Evolutionary conservation across 2,113 vertebrate species (phyloP).

Genomic region (Myotis brandtii): DNA sequence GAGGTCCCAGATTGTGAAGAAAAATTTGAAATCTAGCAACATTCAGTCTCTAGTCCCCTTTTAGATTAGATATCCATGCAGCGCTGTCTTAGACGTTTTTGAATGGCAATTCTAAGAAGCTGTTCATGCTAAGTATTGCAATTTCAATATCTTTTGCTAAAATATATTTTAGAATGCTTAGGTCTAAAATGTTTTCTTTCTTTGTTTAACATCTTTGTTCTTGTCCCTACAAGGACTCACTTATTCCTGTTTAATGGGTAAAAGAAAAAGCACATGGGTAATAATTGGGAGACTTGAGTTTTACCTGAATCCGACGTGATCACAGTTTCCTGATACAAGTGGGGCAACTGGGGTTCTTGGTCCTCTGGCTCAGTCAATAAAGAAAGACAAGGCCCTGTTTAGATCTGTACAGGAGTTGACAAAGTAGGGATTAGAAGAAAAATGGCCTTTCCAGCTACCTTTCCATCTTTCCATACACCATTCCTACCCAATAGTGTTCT

Average conservation of each 20-base stretch:
- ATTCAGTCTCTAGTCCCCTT: background rate
- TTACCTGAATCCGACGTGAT: background rate
- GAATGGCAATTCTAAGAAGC: background rate
- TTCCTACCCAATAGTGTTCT: background rate
- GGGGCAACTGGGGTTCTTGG: background rate
- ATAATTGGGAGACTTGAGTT: background rate
- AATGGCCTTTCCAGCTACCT: background rate
- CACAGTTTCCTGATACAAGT: background rate
- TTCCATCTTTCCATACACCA: background rate
- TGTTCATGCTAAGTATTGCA: background rate
- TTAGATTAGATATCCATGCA: background rate
- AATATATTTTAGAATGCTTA: background rate
- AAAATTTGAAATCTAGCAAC: background rate
- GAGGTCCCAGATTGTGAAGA: background rate
- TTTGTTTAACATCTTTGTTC: background rate
- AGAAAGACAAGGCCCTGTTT: background rate
- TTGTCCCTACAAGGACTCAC: background rate
- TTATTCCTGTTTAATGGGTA: background rate
- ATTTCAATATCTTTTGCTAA: background rate
- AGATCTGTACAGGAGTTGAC: background rate
- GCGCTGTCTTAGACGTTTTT: background rate
- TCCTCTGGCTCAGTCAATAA: background rate
- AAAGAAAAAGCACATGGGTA: background rate
- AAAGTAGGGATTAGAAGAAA: background rate
- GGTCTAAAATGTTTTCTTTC: background rate